A percentile compares a stretch with the other conserved stretches of the same genome.
phyloP scores from a whole-genome alignment of 2,888 invertebrate genomes.

The Eupeodes luniger region DNA sequence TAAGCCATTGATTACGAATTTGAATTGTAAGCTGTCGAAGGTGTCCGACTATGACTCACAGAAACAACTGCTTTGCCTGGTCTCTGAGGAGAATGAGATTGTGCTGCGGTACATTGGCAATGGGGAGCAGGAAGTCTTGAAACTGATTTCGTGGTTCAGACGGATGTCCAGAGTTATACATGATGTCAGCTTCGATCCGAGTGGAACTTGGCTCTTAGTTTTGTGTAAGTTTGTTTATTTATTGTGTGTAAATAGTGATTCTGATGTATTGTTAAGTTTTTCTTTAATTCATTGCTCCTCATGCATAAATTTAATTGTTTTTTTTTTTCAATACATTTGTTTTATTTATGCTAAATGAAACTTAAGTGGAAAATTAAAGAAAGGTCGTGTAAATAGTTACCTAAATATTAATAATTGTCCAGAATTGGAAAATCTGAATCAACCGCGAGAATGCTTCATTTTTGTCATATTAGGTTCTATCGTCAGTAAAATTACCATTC shows the following conservation, averaged over 20 bases:
- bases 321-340: slow-evolving; percentile 12
- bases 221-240: slow-evolving; percentile 80
- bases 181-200: slow-evolving; percentile 93
- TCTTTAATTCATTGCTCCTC: not conserved
- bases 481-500: no score
- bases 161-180: slow-evolving; percentile 85
- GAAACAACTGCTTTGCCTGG: slow-evolving; percentile 83
- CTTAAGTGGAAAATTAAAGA: no score
- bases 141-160: slow-evolving; percentile 83
- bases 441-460: no score
- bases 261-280: not conserved
- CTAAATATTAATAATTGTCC: no score
- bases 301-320: slow-evolving; percentile 9
- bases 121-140: slow-evolving; percentile 81
- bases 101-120: slow-evolving; percentile 82
- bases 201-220: slow-evolving; percentile 86
- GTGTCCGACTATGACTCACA: slow-evolving; percentile 81
- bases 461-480: no score
- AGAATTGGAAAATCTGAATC: no score
- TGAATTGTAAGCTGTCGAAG: slow-evolving; percentile 83
- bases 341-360: no score
- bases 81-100: slow-evolving; percentile 83
- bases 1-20: slow-evolving; percentile 82
- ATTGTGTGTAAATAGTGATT: no score
- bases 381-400: no score